phyloP scores from a whole-genome alignment of 1,140 invertebrate genomes.

The Diorhabda carinulata region DNA sequence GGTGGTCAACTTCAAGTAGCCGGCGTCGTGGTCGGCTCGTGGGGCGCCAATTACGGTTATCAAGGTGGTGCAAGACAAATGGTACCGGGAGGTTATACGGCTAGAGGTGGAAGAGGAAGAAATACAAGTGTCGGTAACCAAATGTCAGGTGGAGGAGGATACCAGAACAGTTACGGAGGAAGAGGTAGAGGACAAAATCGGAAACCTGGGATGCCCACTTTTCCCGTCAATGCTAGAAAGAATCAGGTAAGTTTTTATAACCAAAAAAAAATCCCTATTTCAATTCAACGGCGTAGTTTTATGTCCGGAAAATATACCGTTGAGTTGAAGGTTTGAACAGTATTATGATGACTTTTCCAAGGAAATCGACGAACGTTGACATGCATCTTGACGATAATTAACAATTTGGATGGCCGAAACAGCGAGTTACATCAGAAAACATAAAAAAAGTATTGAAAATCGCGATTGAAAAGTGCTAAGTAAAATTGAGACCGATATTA shows the following conservation, averaged over 20 bases:
- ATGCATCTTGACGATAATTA: too few species aligned
- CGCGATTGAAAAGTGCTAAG: too few species aligned
- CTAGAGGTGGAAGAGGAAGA: constrained; percentile 25
- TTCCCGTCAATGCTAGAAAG: constrained; percentile 35
- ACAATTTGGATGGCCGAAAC: too few species aligned
- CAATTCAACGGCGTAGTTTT: too few species aligned
- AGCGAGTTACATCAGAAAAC: too few species aligned
- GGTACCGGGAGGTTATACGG: constrained; percentile 19
- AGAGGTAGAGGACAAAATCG: constrained; percentile 28
- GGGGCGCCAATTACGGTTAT: constrained; percentile 69
- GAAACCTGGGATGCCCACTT: constrained; percentile 36
- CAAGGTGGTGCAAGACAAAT: constrained; percentile 33
- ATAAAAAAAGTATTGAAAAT: too few species aligned
- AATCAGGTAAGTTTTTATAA: constrained; percentile 31
- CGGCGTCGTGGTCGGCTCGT: constrained; percentile 74
- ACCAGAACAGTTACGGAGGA: constrained; percentile 11
- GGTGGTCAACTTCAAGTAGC: constrained; percentile 79
- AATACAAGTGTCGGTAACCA: constrained; percentile 13
- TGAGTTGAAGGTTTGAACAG: too few species aligned
- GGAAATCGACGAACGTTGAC: too few species aligned
- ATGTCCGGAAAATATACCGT: too few species aligned
- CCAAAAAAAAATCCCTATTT: too few species aligned
- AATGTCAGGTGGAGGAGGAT: constrained; percentile 7
- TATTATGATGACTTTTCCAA: too few species aligned
- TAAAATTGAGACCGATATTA: too few species aligned